Conservation (phyloP, 2,797 vertebrate species). For the Mormyrus hasselquistii region DNA sequence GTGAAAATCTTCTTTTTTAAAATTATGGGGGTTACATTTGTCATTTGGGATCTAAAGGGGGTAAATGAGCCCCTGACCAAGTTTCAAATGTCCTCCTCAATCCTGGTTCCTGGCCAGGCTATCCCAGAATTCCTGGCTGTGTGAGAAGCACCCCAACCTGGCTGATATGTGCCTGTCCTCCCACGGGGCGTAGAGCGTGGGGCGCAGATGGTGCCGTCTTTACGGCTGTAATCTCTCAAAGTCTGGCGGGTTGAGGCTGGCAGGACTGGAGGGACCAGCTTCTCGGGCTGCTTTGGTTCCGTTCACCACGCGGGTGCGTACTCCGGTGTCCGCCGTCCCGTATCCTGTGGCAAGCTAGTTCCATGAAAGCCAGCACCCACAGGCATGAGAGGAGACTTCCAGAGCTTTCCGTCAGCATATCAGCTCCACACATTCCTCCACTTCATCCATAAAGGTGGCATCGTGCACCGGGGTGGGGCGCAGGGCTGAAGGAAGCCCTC, state of each 20-base stretch:
- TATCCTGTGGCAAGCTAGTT: neutral
- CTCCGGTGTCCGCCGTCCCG: neutral
- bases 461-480: neutral
- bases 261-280: neutral
- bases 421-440: neutral
- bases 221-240: conserved; percentile 15
- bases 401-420: neutral
- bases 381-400: neutral
- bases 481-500: neutral
- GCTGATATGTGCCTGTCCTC: neutral
- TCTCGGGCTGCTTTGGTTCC: neutral
- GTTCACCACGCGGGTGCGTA: neutral
- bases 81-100: neutral
- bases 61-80: neutral
- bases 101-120: neutral
- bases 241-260: neutral
- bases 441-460: neutral
- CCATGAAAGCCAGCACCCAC: neutral
- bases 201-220: conserved; percentile 11
- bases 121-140: neutral
- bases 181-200: neutral
- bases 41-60: neutral
- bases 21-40: neutral
- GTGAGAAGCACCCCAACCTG: neutral
- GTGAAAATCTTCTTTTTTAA: neutral